Conservation (phyloP, 2,797 vertebrate species). For the Notolepis coatsorum region DNA sequence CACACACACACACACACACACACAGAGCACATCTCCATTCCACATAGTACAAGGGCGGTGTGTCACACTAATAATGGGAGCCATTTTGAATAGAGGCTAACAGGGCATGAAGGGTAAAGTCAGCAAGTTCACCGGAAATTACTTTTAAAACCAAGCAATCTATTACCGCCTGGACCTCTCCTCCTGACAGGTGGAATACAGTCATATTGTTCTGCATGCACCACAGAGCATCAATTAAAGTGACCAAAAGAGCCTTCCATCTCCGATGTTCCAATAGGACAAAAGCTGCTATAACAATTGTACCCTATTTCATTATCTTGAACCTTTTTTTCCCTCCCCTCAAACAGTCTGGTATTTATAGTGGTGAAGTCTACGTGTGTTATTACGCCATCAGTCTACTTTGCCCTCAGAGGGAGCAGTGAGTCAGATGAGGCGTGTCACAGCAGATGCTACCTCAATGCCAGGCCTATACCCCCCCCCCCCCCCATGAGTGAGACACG, state of each 20-base stretch:
- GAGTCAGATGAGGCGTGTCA: conserved; percentile 47
- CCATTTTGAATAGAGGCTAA: conserved; percentile 52
- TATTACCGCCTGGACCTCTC: conserved; percentile 2
- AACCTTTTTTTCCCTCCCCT: no score
- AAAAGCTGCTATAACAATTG: background rate
- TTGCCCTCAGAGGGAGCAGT: conserved; percentile 9
- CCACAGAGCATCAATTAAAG: no score
- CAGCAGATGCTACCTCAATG: conserved; percentile 38
- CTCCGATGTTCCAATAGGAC: no score
- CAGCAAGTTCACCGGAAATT: conserved; percentile 13
- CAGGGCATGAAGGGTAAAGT: conserved; percentile 49
- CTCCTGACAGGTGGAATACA: background rate
- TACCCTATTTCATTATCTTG: background rate
- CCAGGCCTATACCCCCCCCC: conserved; percentile 4
- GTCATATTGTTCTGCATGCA: background rate
- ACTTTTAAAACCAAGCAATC: background rate
- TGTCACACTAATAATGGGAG: conserved; percentile 40
- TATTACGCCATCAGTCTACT: conserved; percentile 26
- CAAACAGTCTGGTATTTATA: conserved; percentile 16
- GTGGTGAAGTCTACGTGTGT: background rate
- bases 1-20: background rate
- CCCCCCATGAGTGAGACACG: no score
- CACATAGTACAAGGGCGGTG: conserved; percentile 57
- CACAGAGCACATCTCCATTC: conserved; percentile 18
- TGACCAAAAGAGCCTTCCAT: no score